These are phyloP conservation scores for Torymus tubicola DNA, from an alignment of 2,888 invertebrate genomes.

Conservation along the genomic window DNA sequence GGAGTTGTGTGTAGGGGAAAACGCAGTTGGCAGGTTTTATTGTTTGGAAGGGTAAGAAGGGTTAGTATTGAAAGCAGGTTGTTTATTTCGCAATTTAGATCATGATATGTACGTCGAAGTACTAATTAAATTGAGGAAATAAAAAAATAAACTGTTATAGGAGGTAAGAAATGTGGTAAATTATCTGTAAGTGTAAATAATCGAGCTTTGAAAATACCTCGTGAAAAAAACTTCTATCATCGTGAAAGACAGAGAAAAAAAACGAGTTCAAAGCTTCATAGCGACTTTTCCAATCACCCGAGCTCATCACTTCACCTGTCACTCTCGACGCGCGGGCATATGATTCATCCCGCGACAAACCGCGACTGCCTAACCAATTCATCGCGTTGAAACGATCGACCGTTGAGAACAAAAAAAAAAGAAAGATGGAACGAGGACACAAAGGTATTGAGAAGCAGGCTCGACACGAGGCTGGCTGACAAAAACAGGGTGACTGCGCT, in stretches of 20 bases:
- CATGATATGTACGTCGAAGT: too few relatives aligned
- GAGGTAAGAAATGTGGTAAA: too few relatives aligned
- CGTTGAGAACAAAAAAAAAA: neutral
- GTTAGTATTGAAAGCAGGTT: too few relatives aligned
- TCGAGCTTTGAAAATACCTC: too few relatives aligned
- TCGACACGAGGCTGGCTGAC: neutral
- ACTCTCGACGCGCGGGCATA: conserved; percentile 13
- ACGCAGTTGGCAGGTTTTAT: too few relatives aligned
- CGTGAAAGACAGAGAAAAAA: neutral
- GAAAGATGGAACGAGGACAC: neutral
- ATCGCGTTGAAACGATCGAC: conserved; percentile 10
- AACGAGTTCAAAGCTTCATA: neutral
- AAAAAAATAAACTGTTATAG: too few relatives aligned
- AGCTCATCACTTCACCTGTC: conserved; percentile 37
- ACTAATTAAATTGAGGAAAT: too few relatives aligned
- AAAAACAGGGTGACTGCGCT: neutral
- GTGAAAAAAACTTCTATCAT: neutral
- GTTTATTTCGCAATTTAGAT: too few relatives aligned
- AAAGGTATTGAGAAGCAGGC: neutral
- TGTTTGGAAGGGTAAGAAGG: too few relatives aligned
- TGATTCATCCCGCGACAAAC: conserved; percentile 18
- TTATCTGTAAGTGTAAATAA: too few relatives aligned
- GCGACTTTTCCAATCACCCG: conserved; percentile 25
- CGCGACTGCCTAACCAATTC: conserved; percentile 31
- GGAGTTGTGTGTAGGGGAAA: too few relatives aligned